Evolutionary conservation across 2,888 invertebrate species (phyloP), one percentile per base, ranked within the genome.

Genomic region (Escarpia spicata): DNA sequence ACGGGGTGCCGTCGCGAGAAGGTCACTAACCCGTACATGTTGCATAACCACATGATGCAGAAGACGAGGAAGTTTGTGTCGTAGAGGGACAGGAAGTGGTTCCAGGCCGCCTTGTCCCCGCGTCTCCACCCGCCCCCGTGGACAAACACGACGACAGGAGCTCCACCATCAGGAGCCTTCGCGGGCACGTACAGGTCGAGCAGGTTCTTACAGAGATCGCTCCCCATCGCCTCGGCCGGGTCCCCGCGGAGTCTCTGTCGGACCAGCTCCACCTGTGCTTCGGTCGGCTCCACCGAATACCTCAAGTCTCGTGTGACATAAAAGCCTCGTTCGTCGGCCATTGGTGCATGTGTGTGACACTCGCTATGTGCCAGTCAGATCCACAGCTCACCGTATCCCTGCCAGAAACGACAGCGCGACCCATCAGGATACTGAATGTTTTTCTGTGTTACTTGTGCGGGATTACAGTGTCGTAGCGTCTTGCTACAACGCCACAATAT

Each of bases 71-170:
- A 94, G 92, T 95, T 95, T 12, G 94, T 94, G 91, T 95, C 95
- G n/a, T 93, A 93, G 92, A 93, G 93, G 9, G 93, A 92, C 9
- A 95, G n/a, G 92, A 94, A 95, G 93, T 95, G 94, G 44, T 92
- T 94, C 95, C 95, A 95, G 1, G 94, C 94, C 10, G 93, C 90
- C 43, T 94, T 93, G 26, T 94, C 95, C 2, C 95, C 95, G 10
- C 95, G 92, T 92, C 95, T 91, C 95, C 95, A 95, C 1, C 95
- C 95, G 3, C 95, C 95, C 0, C 95, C 95, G 91, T 95, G 95
- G 43, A 95, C 93, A 92, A 95, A 95, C 75, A 95, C 91, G 26
- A 94, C 95, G 9, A 95, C 92, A 4, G 95, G 95, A 3, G 89
- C 37, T 3, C 43, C 90, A 8, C 43, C 90, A 43, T 12, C 90